phyloP scores from a whole-genome alignment of 2,797 vertebrate species.

The Babyrousa celebensis region DNA sequence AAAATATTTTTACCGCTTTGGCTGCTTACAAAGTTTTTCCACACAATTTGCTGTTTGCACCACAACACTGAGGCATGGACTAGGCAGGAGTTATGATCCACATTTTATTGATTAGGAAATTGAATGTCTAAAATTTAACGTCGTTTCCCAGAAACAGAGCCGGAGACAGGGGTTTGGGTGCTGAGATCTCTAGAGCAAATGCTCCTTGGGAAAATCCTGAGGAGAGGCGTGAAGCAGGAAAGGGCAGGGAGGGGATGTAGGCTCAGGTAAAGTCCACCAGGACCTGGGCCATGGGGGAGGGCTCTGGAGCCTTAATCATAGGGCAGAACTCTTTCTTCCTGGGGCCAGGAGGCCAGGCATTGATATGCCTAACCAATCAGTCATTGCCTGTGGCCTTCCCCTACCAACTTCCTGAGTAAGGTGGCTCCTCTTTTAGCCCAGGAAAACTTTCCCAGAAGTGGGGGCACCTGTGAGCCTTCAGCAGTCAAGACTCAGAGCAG shows the following conservation, averaged over 20 bases:
- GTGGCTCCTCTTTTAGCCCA: not conserved
- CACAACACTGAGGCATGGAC: slow-evolving; percentile 13
- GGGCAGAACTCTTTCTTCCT: not conserved
- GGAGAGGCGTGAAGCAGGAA: not conserved
- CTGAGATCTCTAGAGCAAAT: not conserved
- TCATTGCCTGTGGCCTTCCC: not conserved
- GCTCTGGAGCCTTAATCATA: not conserved
- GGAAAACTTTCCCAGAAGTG: not conserved
- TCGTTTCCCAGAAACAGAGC: not conserved
- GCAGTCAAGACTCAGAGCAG: not conserved
- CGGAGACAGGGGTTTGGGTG: not conserved
- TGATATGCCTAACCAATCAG: not conserved
- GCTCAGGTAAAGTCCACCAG: not conserved
- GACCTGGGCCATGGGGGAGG: not conserved
- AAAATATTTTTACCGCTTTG: slow-evolving; percentile 44
- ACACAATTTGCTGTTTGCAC: not conserved
- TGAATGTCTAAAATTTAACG: not conserved
- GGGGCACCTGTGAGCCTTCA: not conserved
- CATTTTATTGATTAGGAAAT: slow-evolving; percentile 9
- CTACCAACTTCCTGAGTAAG: not conserved
- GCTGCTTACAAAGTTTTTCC: slow-evolving; percentile 46
- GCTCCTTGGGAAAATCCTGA: not conserved
- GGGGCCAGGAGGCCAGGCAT: not conserved
- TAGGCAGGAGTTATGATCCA: not conserved
- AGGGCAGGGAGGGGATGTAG: not conserved